These are phyloP conservation scores for Nasonovia ribisnigri DNA, from an alignment of 2,888 invertebrate species.

Conservation along the genomic window DNA sequence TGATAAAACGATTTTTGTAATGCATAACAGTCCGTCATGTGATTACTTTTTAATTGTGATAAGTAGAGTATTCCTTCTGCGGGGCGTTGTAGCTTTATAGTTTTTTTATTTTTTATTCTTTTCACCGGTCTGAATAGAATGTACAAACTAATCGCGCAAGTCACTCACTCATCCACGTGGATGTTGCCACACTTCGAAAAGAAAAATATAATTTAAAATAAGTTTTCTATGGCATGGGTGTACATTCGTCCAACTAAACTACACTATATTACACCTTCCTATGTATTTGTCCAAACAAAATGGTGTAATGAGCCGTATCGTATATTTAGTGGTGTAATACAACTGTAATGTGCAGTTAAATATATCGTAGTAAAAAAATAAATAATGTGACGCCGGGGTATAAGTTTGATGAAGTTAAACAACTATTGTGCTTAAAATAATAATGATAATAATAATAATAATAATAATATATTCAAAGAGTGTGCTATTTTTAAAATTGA, in stretches of 20 bases:
- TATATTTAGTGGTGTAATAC: neutral
- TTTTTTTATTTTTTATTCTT: neutral
- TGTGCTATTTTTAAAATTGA: neutral
- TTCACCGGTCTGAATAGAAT: neutral
- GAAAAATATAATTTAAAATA: neutral
- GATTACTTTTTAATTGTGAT: slow-evolving; percentile 14
- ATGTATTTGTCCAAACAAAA: neutral
- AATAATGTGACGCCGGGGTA: neutral
- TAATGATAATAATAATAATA: too few relatives aligned
- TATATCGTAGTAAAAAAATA: neutral
- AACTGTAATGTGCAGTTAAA: neutral
- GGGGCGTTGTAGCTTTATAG: neutral
- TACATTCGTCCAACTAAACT: neutral
- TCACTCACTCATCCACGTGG: neutral
- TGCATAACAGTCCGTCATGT: neutral
- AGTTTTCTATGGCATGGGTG: neutral
- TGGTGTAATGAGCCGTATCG: neutral
- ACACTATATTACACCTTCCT: neutral
- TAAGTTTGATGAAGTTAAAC: neutral
- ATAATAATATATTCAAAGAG: neutral
- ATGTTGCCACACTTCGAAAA: neutral
- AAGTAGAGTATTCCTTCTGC: neutral
- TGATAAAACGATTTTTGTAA: neutral
- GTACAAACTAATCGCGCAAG: neutral
- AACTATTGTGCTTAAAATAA: neutral